phyloP scores from a whole-genome alignment of 2,888 invertebrate species.

The Thereva unica region DNA sequence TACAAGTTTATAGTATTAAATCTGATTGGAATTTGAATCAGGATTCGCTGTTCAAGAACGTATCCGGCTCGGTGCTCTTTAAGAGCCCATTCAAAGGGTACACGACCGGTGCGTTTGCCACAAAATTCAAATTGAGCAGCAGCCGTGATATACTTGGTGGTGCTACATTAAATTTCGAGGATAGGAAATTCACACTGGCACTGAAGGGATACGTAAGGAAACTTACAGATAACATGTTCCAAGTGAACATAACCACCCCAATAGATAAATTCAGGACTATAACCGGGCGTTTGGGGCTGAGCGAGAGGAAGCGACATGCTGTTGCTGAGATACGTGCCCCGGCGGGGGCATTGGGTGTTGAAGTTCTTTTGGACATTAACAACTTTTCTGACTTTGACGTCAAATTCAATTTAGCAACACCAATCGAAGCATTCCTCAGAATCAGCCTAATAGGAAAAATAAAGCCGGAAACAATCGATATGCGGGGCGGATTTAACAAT shows the following conservation, averaged over 20 bases:
- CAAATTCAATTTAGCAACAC: slow-evolving; percentile 73
- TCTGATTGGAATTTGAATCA: slow-evolving; percentile 71
- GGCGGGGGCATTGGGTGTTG: slow-evolving; percentile 70
- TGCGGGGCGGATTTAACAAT: slow-evolving; percentile 75
- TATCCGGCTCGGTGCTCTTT: slow-evolving; percentile 67
- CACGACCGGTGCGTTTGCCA: slow-evolving; percentile 68
- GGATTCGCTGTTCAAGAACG: slow-evolving; percentile 63
- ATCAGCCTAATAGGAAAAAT: slow-evolving; percentile 71
- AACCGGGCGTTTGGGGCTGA: slow-evolving; percentile 71
- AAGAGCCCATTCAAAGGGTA: slow-evolving; percentile 73
- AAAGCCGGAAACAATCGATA: slow-evolving; percentile 71
- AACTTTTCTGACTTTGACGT: slow-evolving; percentile 73
- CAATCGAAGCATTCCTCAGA: slow-evolving; percentile 71
- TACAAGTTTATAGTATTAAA: slow-evolving; percentile 67
- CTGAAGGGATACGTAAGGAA: slow-evolving; percentile 72
- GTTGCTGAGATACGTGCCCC: slow-evolving; percentile 75
- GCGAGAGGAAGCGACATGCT: slow-evolving; percentile 70
- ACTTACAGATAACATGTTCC: slow-evolving; percentile 75
- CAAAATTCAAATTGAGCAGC: slow-evolving; percentile 67
- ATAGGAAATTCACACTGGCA: slow-evolving; percentile 68
- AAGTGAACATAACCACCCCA: slow-evolving; percentile 76
- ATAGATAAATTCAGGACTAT: slow-evolving; percentile 68
- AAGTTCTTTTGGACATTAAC: slow-evolving; percentile 67
- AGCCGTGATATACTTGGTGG: slow-evolving; percentile 69
- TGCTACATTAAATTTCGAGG: slow-evolving; percentile 72